A percentile compares a stretch with the other conserved stretches of the same genome.
These are phyloP conservation scores for Iselma pallidipennis DNA, from an alignment of 2,888 invertebrate species.

Conservation along the genomic window DNA sequence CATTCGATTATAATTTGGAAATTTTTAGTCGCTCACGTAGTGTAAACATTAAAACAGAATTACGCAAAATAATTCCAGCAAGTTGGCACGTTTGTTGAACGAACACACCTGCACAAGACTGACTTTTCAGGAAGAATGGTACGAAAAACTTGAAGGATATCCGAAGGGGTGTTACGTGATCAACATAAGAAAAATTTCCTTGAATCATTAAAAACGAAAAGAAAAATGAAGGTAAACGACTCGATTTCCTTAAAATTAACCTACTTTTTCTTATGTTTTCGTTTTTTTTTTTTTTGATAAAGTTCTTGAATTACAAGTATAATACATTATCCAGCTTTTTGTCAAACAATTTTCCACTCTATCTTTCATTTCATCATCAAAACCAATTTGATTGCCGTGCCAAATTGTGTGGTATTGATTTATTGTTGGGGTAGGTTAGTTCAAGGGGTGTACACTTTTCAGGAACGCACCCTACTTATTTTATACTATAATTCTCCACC, in stretches of 20 bases:
- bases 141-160: conserved; percentile 6
- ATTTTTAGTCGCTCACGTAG: conserved; percentile 22
- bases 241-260: not conserved
- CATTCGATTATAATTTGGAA: not conserved
- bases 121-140: not conserved
- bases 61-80: conserved; percentile 35
- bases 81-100: conserved; percentile 30
- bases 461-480: not conserved
- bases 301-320: too few species aligned
- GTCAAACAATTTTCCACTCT: too few species aligned
- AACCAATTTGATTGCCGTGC: not conserved
- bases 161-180: conserved; percentile 12
- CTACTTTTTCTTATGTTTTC: too few species aligned
- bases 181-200: conserved; percentile 12
- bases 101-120: conserved; percentile 34
- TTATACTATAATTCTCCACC: not conserved
- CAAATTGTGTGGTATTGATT: not conserved
- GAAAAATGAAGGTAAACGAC: not conserved
- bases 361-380: not conserved
- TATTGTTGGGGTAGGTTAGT: not conserved
- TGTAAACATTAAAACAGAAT: conserved; percentile 39
- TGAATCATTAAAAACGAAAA: not conserved
- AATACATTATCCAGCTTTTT: too few species aligned
- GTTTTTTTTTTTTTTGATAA: too few species aligned
- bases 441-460: not conserved